These are phyloP conservation scores for Noctua fimbriata DNA, from an alignment of 2,888 invertebrate genomes.

Conservation along the genomic window DNA sequence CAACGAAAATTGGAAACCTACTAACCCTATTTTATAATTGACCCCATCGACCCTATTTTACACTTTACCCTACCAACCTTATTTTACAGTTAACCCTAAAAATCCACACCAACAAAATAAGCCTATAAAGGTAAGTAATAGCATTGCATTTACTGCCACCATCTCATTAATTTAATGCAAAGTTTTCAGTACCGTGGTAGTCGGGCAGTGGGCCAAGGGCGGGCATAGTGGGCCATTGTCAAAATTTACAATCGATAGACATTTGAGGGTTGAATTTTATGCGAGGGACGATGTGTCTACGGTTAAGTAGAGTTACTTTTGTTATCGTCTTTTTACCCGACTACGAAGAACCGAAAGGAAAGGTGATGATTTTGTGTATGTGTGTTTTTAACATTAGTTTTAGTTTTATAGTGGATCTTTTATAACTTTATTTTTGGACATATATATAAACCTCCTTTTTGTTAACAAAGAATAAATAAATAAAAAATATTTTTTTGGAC, in stretches of 20 bases:
- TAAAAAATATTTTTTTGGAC: not conserved
- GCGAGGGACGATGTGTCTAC: constrained; percentile 9
- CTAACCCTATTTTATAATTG: not conserved
- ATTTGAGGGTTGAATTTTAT: constrained; percentile 32
- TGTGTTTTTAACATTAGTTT: not conserved
- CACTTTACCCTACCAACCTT: not conserved
- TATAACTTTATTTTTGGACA: not conserved
- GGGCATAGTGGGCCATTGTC: constrained; percentile 54
- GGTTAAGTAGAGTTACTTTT: constrained; percentile 9
- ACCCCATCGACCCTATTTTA: not conserved
- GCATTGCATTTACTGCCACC: constrained; percentile 10
- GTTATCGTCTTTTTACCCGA: not conserved
- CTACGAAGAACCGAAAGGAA: not conserved
- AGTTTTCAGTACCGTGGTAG: constrained; percentile 40
- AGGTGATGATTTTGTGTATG: not conserved
- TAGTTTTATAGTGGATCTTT: not conserved
- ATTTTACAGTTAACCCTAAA: constrained; percentile 9
- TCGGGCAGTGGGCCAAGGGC: constrained; percentile 68
- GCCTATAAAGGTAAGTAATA: constrained; percentile 2
- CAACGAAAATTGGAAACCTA: not conserved
- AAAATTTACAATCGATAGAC: constrained; percentile 64
- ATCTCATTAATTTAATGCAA: constrained; percentile 38
- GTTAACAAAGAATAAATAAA: too few relatives aligned
- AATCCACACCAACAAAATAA: constrained; percentile 21
- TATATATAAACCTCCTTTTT: too few relatives aligned